A percentile compares a stretch with the other conserved stretches of the same genome.
phyloP scores from a whole-genome alignment of 2,113 vertebrate species.

The Piprites chloris region DNA sequence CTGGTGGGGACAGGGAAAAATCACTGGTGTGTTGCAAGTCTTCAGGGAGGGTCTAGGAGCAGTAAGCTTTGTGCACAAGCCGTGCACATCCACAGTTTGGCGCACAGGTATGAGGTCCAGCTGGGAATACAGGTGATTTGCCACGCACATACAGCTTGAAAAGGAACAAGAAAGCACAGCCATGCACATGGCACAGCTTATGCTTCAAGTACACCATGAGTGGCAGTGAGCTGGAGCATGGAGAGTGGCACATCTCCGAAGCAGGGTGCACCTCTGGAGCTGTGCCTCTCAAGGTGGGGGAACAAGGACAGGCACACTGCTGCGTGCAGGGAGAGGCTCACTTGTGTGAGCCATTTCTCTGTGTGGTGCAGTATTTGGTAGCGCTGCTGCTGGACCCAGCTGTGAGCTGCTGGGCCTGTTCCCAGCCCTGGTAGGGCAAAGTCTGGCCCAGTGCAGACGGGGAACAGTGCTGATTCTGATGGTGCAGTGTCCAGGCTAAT shows the following conservation, averaged over 20 bases:
- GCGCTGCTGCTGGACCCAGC: background rate
- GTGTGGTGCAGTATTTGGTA: background rate
- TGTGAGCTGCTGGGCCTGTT: background rate
- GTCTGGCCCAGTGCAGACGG: background rate
- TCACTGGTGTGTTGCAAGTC: background rate
- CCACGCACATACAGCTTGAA: background rate
- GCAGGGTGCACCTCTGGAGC: background rate
- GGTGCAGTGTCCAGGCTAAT: rapidly evolving
- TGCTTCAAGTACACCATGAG: rapidly evolving
- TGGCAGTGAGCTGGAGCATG: background rate
- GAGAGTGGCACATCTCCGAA: background rate
- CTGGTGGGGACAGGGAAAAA: background rate
- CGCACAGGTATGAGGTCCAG: background rate
- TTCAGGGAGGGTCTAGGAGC: background rate
- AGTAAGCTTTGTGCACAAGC: background rate
- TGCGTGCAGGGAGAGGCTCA: background rate
- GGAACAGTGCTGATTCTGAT: background rate
- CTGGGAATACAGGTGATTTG: background rate
- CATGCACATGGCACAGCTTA: rapidly evolving
- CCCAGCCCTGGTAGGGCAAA: background rate
- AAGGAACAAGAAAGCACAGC: background rate
- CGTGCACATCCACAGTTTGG: background rate
- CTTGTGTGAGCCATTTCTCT: background rate
- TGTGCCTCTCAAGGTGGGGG: background rate
- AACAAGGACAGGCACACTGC: background rate